Evolutionary conservation across 1,140 invertebrate genomes (phyloP).

Genomic region (Drosophila eugracilis): DNA sequence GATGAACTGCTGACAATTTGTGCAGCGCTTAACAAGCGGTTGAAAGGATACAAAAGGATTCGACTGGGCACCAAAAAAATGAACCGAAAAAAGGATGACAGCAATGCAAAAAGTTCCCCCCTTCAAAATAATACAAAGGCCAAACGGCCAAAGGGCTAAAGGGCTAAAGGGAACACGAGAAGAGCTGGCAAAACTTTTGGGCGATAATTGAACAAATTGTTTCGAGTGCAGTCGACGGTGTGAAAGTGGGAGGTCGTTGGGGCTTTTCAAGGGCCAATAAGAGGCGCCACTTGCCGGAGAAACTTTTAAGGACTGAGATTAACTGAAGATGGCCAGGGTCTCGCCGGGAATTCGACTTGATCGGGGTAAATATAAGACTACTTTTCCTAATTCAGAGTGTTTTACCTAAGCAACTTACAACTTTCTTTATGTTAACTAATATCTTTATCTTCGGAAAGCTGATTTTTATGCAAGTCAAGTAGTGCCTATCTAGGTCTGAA

Average conservation of each 20-base stretch:
- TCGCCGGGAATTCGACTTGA: background rate
- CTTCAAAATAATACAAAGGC: conserved; percentile 58
- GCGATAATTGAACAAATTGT: conserved; percentile 83
- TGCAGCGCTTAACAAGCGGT: conserved; percentile 77
- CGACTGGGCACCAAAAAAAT: conserved; percentile 30
- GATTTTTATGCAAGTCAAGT: no score
- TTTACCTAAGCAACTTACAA: no score
- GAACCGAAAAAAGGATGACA: conserved; percentile 40
- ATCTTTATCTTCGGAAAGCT: no score
- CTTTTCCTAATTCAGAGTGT: no score
- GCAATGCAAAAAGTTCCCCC: conserved; percentile 59
- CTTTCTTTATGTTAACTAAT: no score
- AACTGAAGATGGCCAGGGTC: conserved; percentile 3
- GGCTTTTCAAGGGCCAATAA: conserved; percentile 47
- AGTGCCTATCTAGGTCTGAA: conserved; percentile 36
- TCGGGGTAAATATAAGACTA: background rate
- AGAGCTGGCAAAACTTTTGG: conserved; percentile 67
- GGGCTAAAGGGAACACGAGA: background rate
- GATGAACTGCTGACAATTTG: conserved; percentile 82
- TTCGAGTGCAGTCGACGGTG: conserved; percentile 64
- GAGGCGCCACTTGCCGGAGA: conserved; percentile 31
- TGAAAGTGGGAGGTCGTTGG: conserved; percentile 1
- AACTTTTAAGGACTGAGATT: conserved; percentile 30
- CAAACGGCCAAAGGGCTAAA: no score
- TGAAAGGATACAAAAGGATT: conserved; percentile 70